These are phyloP conservation scores for Trididemnum clinides DNA, from an alignment of 23 tunicate genomes.

Conservation along the genomic window DNA sequence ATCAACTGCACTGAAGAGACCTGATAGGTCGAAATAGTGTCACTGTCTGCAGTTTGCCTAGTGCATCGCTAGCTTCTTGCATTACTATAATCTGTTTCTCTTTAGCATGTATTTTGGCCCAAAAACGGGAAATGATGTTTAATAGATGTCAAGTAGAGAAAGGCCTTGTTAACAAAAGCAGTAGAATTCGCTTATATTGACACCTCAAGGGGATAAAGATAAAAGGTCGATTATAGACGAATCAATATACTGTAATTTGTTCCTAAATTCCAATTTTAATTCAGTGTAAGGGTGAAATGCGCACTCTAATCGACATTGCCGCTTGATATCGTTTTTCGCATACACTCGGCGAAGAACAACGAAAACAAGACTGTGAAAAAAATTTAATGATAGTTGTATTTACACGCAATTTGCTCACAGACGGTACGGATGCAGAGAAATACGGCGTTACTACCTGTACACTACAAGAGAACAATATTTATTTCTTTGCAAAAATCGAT, in stretches of 20 bases:
- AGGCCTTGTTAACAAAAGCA: too few relatives aligned
- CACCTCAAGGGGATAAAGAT: background rate
- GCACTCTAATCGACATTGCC: too few relatives aligned
- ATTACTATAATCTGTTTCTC: too few relatives aligned
- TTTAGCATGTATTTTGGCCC: too few relatives aligned
- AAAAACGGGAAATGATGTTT: too few relatives aligned
- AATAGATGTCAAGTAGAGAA: too few relatives aligned
- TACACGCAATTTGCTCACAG: constrained; percentile 6
- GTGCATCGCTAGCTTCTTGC: too few relatives aligned
- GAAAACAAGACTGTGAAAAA: constrained; percentile 5
- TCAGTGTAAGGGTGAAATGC: background rate
- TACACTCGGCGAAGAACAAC: constrained; percentile 2
- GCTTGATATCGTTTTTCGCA: background rate
- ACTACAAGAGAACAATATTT: background rate
- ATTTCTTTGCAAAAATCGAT: background rate
- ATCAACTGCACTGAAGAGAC: too few relatives aligned
- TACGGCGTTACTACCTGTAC: too few relatives aligned
- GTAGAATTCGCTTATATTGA: background rate
- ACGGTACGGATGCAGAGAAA: background rate
- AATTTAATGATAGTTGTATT: background rate
- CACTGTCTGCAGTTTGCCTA: too few relatives aligned
- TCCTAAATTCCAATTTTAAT: background rate
- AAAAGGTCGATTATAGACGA: background rate
- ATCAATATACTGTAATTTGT: background rate
- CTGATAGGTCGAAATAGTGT: too few relatives aligned